Conservation (phyloP, 2,888 invertebrate species). For the Lepetodrilus schrolli region DNA sequence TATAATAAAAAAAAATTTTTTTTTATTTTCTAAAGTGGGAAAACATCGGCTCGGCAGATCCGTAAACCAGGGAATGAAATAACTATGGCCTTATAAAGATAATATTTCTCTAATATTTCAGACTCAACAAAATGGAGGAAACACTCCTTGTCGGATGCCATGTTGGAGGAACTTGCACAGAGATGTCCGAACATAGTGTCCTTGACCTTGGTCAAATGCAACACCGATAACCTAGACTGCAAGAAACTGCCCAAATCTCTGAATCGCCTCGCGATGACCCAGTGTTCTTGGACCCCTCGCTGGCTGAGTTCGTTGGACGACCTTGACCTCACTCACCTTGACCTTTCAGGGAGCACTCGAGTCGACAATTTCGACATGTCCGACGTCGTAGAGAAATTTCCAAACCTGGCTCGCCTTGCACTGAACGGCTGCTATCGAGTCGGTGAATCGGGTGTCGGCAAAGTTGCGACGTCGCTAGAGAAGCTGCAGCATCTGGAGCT, state of each 20-base stretch:
- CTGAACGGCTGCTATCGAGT: slow-evolving; percentile 59
- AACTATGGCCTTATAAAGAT: too few relatives aligned
- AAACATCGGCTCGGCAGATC: too few relatives aligned
- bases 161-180: slow-evolving; percentile 60
- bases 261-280: slow-evolving; percentile 44
- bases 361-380: slow-evolving; percentile 54
- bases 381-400: slow-evolving; percentile 45
- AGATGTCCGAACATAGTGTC: slow-evolving; percentile 62
- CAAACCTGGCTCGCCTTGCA: slow-evolving; percentile 46
- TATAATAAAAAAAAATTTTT: too few relatives aligned
- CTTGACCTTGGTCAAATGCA: slow-evolving; percentile 51
- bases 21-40: too few relatives aligned
- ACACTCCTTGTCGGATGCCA: slow-evolving; percentile 60
- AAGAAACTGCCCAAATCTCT: slow-evolving; percentile 51
- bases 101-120: slow-evolving; percentile 32
- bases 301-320: slow-evolving; percentile 48
- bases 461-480: slow-evolving; percentile 45
- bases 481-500: slow-evolving; percentile 48
- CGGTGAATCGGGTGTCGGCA: slow-evolving; percentile 44
- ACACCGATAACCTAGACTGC: slow-evolving; percentile 48
- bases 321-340: slow-evolving; percentile 49
- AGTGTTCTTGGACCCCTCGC: slow-evolving; percentile 53
- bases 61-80: too few relatives aligned
- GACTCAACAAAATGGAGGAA: slow-evolving; percentile 53
- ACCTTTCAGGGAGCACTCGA: slow-evolving; percentile 47